Base-by-base conservation (phyloP, 2,888 invertebrate genomes). In the Sesia apiformis region DNA sequence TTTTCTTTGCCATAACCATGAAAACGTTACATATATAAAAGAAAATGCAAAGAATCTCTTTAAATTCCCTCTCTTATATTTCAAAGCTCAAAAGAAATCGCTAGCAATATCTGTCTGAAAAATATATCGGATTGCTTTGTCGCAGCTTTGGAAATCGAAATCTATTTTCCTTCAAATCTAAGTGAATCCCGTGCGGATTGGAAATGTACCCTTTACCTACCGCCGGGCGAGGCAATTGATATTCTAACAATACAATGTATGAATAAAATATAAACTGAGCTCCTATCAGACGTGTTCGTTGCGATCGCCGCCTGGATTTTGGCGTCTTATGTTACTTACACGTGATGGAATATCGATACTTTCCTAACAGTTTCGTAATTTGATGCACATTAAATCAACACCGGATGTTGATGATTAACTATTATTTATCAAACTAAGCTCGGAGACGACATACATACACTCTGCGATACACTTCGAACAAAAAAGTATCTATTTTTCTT, bases 101-200 rank as follows among this genome's bases (percentile, higher is more conserved):
- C 87, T 85, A 78, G 87, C 89, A 88, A 89, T 89, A 89, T 89
- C 88, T 87, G 88, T 87, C 88, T 89, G 88, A 88, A 89, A 89
- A 88, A 89, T 89, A 89, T 89, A 88, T 89, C 89, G 88, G 88
- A 89, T 88, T 88, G 88, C 89, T 88, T 89, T 89, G 89, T 89
- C 88, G 88, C 86, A 87, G 89, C 88, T 87, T 87, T 87, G 81
- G 81, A 87, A 88, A 88, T 88, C 89, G 87, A 89, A 88, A 89
- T 89, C 88, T 89, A 89, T 89, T 88, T 89, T 89, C 89, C 89
- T 88, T 89, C 89, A 88, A 89, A 89, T 88, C 89, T 89, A 89
- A 89, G 89, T 87, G 89, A 89, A 89, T 89, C 89, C 89, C 89
- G 86, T 83, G 89, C 84, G 89, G 88, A 88, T 89, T 88, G 89